Percentiles rank a stretch among this genome's conserved stretches.
These are phyloP conservation scores for Leptoclinus maculatus DNA, from an alignment of 2,797 vertebrate genomes.

Conservation along the genomic window DNA sequence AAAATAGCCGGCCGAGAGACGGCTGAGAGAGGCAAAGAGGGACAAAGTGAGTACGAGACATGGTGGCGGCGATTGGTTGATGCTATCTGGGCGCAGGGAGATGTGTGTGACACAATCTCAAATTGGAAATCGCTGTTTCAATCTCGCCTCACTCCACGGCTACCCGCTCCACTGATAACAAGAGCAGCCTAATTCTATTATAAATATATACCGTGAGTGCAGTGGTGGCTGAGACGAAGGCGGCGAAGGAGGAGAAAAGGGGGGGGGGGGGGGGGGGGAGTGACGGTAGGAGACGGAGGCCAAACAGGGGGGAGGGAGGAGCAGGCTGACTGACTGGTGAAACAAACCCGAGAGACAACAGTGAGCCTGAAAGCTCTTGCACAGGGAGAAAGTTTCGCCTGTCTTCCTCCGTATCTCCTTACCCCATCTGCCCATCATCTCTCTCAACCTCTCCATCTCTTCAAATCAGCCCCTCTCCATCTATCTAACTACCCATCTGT, in stretches of 20 bases:
- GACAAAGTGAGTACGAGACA: conserved; percentile 72
- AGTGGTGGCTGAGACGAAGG: conserved; percentile 60
- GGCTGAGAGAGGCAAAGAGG: conserved; percentile 34
- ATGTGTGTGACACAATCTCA: conserved; percentile 88
- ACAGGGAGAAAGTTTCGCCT: conserved; percentile 49
- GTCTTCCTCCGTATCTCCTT: conserved; percentile 66
- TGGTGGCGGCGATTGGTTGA: conserved; percentile 80
- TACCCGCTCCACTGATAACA: conserved; percentile 80
- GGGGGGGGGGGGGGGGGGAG: conserved; percentile 1
- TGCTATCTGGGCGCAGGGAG: conserved; percentile 82
- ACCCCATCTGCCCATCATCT: conserved; percentile 70
- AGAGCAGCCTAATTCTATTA: conserved; percentile 87
- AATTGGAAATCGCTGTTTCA: conserved; percentile 89
- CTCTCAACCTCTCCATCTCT: conserved; percentile 61
- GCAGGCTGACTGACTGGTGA: conserved; percentile 50
- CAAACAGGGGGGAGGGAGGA: conserved; percentile 23
- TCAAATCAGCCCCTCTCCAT: conserved; percentile 62
- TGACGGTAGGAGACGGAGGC: conserved; percentile 47
- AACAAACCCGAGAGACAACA: conserved; percentile 56
- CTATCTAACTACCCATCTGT: conserved; percentile 78
- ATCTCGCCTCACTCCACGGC: conserved; percentile 84
- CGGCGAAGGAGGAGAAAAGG: conserved; percentile 31
- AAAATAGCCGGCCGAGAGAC: conserved; percentile 55
- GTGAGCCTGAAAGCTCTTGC: conserved; percentile 48
- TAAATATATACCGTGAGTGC: conserved; percentile 81